Evolutionary conservation across 1,140 invertebrate species (phyloP).

Genomic region (Probaryconus sp.): DNA sequence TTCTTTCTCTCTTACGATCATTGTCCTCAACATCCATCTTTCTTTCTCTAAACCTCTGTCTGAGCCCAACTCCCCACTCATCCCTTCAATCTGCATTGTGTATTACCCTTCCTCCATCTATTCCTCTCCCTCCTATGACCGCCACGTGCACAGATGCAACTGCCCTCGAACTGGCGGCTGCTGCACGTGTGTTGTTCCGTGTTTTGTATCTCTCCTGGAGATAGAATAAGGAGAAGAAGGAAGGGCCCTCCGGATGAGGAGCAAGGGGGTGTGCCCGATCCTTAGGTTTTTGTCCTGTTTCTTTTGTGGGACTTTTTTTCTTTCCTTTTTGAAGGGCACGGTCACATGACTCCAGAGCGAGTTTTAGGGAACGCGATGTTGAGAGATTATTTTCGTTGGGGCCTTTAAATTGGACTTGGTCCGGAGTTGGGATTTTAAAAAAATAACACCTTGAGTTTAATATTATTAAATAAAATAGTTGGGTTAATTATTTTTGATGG

Average conservation of each 20-base stretch:
- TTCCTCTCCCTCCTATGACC: background rate
- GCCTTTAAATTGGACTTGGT: too few relatives aligned
- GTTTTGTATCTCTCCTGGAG: slow-evolving; percentile 15
- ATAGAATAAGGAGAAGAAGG: too few relatives aligned
- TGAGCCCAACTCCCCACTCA: slow-evolving; percentile 4
- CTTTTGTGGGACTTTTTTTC: slow-evolving; percentile 29
- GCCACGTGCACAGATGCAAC: slow-evolving; percentile 45
- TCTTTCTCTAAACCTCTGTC: slow-evolving; percentile 15
- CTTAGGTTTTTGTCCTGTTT: slow-evolving; percentile 21
- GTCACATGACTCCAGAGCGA: slow-evolving; percentile 10
- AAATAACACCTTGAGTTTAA: too few relatives aligned
- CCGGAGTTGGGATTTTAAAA: too few relatives aligned
- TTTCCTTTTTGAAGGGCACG: slow-evolving; percentile 14
- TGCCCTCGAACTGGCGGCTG: slow-evolving; percentile 26
- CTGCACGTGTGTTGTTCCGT: slow-evolving; percentile 47
- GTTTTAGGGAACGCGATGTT: slow-evolving; percentile 4
- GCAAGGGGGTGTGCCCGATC: background rate
- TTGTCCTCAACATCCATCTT: slow-evolving; percentile 40
- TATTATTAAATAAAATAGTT: too few relatives aligned
- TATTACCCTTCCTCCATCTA: background rate
- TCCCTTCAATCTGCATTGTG: slow-evolving; percentile 15
- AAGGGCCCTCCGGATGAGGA: slow-evolving; percentile 17
- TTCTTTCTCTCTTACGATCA: slow-evolving; percentile 37
- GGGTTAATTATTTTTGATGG: too few relatives aligned
- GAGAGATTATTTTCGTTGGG: background rate